phyloP scores from a whole-genome alignment of 1,140 invertebrate species.

The Magallana angulata region DNA sequence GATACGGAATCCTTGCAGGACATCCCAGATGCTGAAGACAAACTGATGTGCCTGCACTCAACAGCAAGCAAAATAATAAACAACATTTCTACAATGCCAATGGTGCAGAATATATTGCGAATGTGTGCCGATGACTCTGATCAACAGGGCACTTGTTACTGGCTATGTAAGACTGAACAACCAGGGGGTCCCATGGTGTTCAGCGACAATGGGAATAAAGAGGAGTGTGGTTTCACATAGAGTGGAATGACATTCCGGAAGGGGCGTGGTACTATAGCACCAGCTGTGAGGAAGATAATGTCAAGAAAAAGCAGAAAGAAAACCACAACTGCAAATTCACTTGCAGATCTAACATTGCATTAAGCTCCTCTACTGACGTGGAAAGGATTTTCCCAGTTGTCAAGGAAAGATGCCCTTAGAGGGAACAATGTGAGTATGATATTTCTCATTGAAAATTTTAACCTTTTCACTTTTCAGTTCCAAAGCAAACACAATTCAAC shows the following conservation, averaged over 20 bases:
- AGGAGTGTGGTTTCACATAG: slow-evolving; percentile 50
- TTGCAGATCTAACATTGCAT: slow-evolving; percentile 14
- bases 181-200: background rate
- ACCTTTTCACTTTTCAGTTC: slow-evolving; percentile 49
- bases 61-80: no score
- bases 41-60: no score
- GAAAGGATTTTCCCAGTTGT: slow-evolving; percentile 44
- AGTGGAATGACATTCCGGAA: slow-evolving; percentile 46
- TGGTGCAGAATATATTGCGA: no score
- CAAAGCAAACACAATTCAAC: slow-evolving; percentile 45
- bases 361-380: slow-evolving; percentile 32
- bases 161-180: no score
- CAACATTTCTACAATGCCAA: no score
- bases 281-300: background rate
- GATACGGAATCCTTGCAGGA: no score
- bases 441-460: slow-evolving; percentile 50
- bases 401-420: slow-evolving; percentile 52
- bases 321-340: background rate
- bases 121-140: no score
- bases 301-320: background rate
- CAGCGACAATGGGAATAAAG: background rate
- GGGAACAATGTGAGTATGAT: slow-evolving; percentile 50
- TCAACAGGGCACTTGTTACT: no score
- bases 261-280: slow-evolving; percentile 45
- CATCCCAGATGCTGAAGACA: no score